Percentiles rank a stretch among this genome's conserved stretches.
These are phyloP conservation scores for Nothoprocta pentlandii DNA, from an alignment of 2,113 vertebrate species.

Conservation along the genomic window DNA sequence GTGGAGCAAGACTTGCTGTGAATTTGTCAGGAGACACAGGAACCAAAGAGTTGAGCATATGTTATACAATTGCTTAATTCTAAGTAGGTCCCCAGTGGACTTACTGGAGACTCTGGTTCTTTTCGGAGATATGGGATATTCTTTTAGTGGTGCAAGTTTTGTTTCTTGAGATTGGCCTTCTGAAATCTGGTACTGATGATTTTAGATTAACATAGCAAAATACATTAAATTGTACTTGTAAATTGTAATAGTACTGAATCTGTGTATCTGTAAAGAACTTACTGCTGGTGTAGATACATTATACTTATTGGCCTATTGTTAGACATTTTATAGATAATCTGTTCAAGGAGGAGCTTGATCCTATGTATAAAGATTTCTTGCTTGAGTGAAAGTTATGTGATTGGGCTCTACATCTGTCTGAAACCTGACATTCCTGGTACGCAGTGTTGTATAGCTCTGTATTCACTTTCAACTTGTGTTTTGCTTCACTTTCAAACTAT, in stretches of 20 bases:
- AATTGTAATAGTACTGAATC: background rate
- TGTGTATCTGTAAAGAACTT: background rate
- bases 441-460: background rate
- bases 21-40: background rate
- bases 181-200: background rate
- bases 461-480: too few relatives aligned
- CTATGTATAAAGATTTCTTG: background rate
- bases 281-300: background rate
- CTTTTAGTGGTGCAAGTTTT: background rate
- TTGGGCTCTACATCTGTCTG: background rate
- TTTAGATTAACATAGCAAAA: background rate
- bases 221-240: background rate
- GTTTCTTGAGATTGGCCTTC: background rate
- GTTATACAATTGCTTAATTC: too few relatives aligned
- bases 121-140: fast-evolving
- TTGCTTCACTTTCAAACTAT: background rate
- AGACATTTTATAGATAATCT: background rate
- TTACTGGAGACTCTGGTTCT: too few relatives aligned
- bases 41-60: background rate
- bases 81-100: too few relatives aligned
- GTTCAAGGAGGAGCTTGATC: background rate
- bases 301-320: background rate
- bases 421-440: background rate
- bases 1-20: background rate
- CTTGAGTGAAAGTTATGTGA: background rate